Percentiles rank a stretch among this genome's conserved stretches.
These are phyloP conservation scores for Philopedon plagiatum DNA, from an alignment of 2,888 invertebrate species.

Conservation along the genomic window DNA sequence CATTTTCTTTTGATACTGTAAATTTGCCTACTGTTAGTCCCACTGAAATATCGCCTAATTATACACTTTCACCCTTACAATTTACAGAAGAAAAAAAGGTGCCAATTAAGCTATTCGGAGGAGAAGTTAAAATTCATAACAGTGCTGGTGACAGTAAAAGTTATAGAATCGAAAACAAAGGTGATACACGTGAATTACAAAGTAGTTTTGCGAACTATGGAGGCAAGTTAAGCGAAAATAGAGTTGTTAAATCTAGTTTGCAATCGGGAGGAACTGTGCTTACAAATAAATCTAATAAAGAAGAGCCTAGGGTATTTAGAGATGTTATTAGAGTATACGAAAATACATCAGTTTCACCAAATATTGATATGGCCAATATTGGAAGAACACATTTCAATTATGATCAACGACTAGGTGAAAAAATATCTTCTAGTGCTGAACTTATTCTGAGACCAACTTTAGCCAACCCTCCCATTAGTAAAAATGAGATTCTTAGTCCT, in stretches of 20 bases:
- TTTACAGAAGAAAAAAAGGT: constrained; percentile 63
- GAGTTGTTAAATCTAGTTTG: constrained; percentile 85
- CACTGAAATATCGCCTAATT: constrained; percentile 55
- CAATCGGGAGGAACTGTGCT: constrained; percentile 86
- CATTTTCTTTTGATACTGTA: constrained; percentile 67
- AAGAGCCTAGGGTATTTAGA: constrained; percentile 58
- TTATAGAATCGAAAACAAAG: constrained; percentile 64
- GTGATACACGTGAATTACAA: constrained; percentile 56
- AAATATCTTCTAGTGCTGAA: constrained; percentile 24
- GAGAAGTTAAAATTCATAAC: constrained; percentile 83
- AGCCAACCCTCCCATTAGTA: constrained; percentile 1
- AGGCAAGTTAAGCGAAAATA: constrained; percentile 68
- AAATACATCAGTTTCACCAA: constrained; percentile 60
- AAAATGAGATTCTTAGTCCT: constrained; percentile 44
- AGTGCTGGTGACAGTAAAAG: constrained; percentile 79
- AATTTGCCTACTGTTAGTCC: constrained; percentile 52
- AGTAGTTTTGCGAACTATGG: constrained; percentile 59
- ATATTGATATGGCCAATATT: constrained; percentile 60
- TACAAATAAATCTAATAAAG: constrained; percentile 63
- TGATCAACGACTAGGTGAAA: constrained; percentile 37
- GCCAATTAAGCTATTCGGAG: constrained; percentile 80
- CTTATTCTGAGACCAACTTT: constrained; percentile 26
- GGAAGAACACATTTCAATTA: constrained; percentile 54
- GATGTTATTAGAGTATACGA: constrained; percentile 65
- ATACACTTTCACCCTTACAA: constrained; percentile 61